Conservation (phyloP, 64 coral and sea anemone genomes). For the Montipora foliosa region DNA sequence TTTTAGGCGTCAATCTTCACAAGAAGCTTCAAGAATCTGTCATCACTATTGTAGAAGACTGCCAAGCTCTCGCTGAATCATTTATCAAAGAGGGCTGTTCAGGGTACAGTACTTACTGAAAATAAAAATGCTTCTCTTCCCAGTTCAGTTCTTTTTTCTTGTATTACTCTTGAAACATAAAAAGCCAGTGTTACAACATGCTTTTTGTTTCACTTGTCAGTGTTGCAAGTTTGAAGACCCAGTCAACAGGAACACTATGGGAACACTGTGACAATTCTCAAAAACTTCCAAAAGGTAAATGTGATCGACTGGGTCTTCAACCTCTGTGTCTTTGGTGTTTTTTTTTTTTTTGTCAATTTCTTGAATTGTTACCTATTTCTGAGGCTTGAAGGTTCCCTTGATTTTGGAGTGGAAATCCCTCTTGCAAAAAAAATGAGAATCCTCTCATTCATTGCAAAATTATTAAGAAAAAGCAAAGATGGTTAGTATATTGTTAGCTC, state of each 20-base stretch:
- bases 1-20: constrained; percentile 73
- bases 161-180: neutral
- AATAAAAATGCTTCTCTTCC: neutral
- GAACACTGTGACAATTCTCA: constrained; percentile 73
- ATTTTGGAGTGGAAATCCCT: too few relatives aligned
- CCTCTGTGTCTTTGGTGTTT: neutral
- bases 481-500: too few relatives aligned
- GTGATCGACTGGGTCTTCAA: neutral
- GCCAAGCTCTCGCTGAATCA: constrained; percentile 62
- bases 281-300: constrained; percentile 51
- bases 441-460: too few relatives aligned
- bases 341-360: too few relatives aligned
- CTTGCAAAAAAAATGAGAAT: too few relatives aligned
- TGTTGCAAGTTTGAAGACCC: constrained; percentile 37
- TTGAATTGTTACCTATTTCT: too few relatives aligned
- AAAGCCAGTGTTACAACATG: neutral
- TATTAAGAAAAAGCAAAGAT: too few relatives aligned
- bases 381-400: too few relatives aligned
- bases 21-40: constrained; percentile 80
- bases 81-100: constrained; percentile 75
- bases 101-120: constrained; percentile 48
- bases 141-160: neutral
- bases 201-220: constrained; percentile 1
- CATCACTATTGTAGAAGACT: constrained; percentile 73
- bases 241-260: constrained; percentile 70